Evolutionary conservation across 2,797 vertebrate genomes (phyloP), one percentile per base, ranked within the genome.

Genomic region (Sebastes variabilis): DNA sequence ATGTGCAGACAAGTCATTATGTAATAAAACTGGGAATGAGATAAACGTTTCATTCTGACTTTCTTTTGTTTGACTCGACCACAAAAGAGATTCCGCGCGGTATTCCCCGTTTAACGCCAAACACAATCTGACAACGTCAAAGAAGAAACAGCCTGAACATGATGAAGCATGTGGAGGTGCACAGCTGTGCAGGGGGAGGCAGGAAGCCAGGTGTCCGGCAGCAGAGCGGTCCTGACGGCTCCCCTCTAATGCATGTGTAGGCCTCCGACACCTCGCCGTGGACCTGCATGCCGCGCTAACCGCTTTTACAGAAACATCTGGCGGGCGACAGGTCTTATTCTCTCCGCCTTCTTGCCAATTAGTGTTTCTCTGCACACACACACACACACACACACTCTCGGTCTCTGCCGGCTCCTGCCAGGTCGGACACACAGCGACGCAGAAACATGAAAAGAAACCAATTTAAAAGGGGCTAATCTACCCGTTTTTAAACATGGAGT

Each of bases 391-490:
- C 69, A 54, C 64, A 20, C 69, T 22, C 69, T 22, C 64, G 10
- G 49, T 68, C 81, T 86, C 90, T 87, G 91, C 80, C 4, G 36
- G 54, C 66, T 83, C 78, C 83, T 75, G 86, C 87, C 83, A 77
- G 84, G 74, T 87, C 80, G 85, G 89, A 89, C 88, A 59, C 85
- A 87, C 92, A 77, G 80, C 72, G 76, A 89, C 77, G 72, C 80
- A 72, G 2, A 87, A 90, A 94, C 93, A 94, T 94, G 91, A 95
- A 94, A 95, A 91, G 93, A 85, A 88, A 87, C 75, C 88, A 87
- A 92, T 96, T 94, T 94, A 92, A 91, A 91, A 91, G 86, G 89
- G 79, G 82, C 90, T 94, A 95, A 94, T 95, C 93, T 93, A 59
- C 82, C 71, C 85, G 82, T 89, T 95, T 94, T 94, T 91, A 87